Conservation (phyloP, 2,888 invertebrate species). For the Cremastobaeus sp. region DNA sequence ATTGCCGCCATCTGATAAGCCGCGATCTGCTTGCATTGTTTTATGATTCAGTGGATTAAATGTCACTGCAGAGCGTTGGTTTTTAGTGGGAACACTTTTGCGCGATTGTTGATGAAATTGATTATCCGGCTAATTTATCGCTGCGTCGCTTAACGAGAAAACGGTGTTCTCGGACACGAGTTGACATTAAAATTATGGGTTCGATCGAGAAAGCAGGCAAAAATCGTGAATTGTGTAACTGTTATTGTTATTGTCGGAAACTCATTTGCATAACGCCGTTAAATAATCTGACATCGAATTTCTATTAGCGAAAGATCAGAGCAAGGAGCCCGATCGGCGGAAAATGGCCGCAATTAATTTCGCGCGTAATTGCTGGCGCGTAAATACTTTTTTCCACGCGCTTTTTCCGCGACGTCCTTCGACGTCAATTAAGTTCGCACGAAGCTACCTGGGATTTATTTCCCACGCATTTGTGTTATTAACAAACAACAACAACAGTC, state of each 20-base stretch:
- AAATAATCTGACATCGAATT: no score
- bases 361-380: no score
- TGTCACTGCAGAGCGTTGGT: slow-evolving; percentile 24
- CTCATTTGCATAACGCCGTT: no score
- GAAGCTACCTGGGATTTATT: slow-evolving; percentile 20
- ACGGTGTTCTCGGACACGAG: background rate
- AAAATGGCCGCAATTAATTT: no score
- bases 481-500: slow-evolving; percentile 34
- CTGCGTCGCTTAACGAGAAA: background rate
- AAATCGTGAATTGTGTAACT: no score
- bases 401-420: slow-evolving; percentile 36
- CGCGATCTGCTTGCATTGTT: slow-evolving; percentile 29
- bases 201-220: background rate
- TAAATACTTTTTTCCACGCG: slow-evolving; percentile 22
- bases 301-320: no score
- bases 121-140: slow-evolving; percentile 16
- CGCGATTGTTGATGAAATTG: slow-evolving; percentile 17
- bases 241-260: no score
- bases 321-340: no score
- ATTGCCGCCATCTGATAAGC: slow-evolving; percentile 40
- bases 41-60: slow-evolving; percentile 32
- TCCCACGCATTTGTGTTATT: slow-evolving; percentile 30
- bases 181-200: slow-evolving; percentile 1
- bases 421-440: slow-evolving; percentile 39
- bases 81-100: slow-evolving; percentile 30